Base-by-base conservation (phyloP, 2,113 vertebrate genomes). In the Mormyrus lacerda region DNA sequence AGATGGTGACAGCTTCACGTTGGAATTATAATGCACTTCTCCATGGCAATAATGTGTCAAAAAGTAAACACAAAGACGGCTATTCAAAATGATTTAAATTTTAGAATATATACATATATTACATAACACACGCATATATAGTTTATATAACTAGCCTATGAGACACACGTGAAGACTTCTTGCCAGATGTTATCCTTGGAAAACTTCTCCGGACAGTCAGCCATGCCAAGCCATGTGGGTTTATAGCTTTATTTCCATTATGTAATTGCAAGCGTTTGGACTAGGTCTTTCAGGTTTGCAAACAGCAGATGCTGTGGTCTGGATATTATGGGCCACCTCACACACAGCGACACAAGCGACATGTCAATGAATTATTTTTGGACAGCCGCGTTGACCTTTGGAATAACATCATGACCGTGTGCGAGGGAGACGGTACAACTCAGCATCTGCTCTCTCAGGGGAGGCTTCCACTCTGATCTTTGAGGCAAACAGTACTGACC, bases 131-230 rank as follows among this genome's bases (percentile, higher is more conserved):
- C 61, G 31, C 61, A 69, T n/a, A n/a, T 69, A 69, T 31, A 69
- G 9, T 69, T 69, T 69, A 69, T 79, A 79, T 79, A 39, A 42
- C 35, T 19, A 79, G 13, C 5, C 31, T 76, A 39, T 76, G 69
- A 73, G 39, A 73, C 61, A 88, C 58, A 69, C 45, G 13, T 44
- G 47, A 44, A 76, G n/a, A 50, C 88, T 79, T 76, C n/a, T 48
- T 47, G 27, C 87, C 87, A 88, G 55, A 88, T 88, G 55, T 88
- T 65, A 61, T 53, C 87, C 55, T 85, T 48, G 45, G 82, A 45
- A 8, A 65, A 42, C 73, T 79, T 79, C 35, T 79, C 73, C 0
- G 73, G 73, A 79, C 73, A 79, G 35, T 79, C 15, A 79, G 73
- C 31, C 73, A 79, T 0, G 55, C 53, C 39, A 65, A 42, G 55